These are phyloP conservation scores for Coluber constrictor DNA, from an alignment of 2,797 vertebrate species.

Conservation along the genomic window DNA sequence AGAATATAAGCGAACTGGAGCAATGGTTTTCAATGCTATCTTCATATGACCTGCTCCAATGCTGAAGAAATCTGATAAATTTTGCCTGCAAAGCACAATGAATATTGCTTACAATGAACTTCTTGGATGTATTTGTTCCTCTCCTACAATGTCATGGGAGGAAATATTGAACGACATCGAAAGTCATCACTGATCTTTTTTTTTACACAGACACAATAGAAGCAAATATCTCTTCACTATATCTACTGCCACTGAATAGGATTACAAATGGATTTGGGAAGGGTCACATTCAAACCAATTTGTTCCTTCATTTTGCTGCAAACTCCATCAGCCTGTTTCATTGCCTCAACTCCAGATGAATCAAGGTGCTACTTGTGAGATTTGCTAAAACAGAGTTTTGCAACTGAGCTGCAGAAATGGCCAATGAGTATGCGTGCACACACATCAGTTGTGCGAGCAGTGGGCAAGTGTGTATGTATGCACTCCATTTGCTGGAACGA, in stretches of 20 bases:
- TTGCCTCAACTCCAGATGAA: neutral
- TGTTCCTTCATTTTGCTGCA: neutral
- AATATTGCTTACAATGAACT: neutral
- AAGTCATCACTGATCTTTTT: neutral
- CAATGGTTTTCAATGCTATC: neutral
- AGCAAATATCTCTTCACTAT: neutral
- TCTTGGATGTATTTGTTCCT: neutral
- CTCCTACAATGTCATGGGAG: neutral
- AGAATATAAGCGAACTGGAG: neutral
- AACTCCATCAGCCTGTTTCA: neutral
- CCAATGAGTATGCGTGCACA: accelerated
- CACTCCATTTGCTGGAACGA: neutral
- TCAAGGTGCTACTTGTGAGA: neutral
- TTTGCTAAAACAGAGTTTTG: neutral
- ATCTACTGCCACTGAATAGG: neutral
- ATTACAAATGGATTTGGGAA: neutral
- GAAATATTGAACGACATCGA: neutral
- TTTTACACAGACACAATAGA: neutral
- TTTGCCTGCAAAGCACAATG: neutral
- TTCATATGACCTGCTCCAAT: neutral
- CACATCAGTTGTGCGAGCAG: neutral
- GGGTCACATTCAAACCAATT: neutral
- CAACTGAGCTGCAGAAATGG: neutral
- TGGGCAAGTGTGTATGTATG: neutral
- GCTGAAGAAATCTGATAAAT: neutral